phyloP scores from a whole-genome alignment of 1,140 invertebrate genomes.

The Pseudomyrmex concolor region DNA sequence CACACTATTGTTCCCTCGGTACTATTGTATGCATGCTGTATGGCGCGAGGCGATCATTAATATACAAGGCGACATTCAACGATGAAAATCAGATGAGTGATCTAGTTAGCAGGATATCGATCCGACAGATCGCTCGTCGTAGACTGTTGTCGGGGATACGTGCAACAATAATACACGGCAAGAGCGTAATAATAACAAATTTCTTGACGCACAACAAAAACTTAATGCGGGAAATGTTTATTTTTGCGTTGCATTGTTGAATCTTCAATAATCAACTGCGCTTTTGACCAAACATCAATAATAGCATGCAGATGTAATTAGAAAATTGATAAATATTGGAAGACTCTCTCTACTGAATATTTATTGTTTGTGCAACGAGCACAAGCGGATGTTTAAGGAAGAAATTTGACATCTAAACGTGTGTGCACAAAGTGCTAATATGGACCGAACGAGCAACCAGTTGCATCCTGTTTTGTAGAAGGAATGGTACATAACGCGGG shows the following conservation, averaged over 20 bases:
- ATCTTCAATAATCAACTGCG: neutral
- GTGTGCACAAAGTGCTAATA: slow-evolving; percentile 38
- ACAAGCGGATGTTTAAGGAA: slow-evolving; percentile 6
- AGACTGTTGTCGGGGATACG: neutral
- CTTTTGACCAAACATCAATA: neutral
- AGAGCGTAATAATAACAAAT: neutral
- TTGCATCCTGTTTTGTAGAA: slow-evolving; percentile 41
- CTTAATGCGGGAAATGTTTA: neutral
- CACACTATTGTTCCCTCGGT: slow-evolving; percentile 74
- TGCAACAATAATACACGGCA: neutral
- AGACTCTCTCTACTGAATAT: slow-evolving; percentile 1
- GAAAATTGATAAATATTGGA: neutral
- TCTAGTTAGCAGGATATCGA: slow-evolving; percentile 55
- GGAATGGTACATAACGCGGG: slow-evolving; percentile 7
- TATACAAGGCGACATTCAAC: slow-evolving; percentile 73
- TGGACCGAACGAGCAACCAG: slow-evolving; percentile 29
- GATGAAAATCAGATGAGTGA: slow-evolving; percentile 66
- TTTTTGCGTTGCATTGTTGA: neutral
- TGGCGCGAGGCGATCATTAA: slow-evolving; percentile 73
- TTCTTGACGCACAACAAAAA: neutral
- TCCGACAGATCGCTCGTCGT: slow-evolving; percentile 28
- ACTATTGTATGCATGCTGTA: slow-evolving; percentile 67
- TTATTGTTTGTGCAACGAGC: neutral
- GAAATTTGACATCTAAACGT: slow-evolving; percentile 14
- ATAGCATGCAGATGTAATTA: neutral